Conservation (phyloP, 2,113 vertebrate genomes). For the Pangasianodon hypophthalmus region DNA sequence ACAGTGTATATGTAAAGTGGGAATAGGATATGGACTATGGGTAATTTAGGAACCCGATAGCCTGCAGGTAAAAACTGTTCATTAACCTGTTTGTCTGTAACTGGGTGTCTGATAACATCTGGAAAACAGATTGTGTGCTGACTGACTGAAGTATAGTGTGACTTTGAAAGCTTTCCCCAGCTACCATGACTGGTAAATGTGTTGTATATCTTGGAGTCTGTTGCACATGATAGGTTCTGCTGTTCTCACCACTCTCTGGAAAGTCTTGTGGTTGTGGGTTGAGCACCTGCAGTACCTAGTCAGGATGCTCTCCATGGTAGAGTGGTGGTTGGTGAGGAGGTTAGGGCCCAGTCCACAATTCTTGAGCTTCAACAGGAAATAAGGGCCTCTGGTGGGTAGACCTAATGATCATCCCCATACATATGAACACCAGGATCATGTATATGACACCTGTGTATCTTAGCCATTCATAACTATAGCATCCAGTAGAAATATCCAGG, state of each 20-base stretch:
- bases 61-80: background rate
- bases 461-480: background rate
- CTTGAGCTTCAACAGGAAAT: background rate
- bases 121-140: background rate
- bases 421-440: background rate
- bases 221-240: background rate
- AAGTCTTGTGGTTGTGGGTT: background rate
- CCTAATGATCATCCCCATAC: background rate
- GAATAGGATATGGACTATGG: no score
- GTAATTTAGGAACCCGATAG: no score
- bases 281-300: background rate
- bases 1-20: no score
- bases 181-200: background rate
- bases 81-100: background rate
- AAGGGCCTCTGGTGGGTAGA: background rate
- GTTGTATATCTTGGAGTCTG: background rate
- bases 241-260: background rate
- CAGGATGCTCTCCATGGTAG: background rate
- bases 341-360: background rate
- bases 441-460: background rate
- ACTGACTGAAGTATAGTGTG: background rate
- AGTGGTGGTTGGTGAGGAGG: background rate
- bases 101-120: background rate
- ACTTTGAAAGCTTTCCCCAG: background rate
- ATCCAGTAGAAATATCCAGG: background rate